These are phyloP conservation scores for Enteromius mattozi DNA, from an alignment of 2,797 vertebrate species.

Conservation along the genomic window DNA sequence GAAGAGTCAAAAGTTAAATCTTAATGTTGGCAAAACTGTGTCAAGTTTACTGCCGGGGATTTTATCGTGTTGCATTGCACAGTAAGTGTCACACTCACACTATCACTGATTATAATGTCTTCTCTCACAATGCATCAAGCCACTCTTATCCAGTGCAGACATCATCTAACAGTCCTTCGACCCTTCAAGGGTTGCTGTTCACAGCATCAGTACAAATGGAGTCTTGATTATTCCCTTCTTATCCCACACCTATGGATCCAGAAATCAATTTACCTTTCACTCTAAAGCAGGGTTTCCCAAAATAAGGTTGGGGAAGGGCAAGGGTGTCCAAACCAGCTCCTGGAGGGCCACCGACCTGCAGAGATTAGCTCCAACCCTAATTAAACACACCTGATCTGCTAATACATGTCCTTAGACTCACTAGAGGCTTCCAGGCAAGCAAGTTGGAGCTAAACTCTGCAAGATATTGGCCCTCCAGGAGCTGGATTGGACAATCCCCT, in stretches of 20 bases:
- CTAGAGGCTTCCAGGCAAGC: not conserved
- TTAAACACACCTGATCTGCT: not conserved
- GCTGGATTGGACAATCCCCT: not conserved
- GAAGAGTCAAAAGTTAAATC: conserved; percentile 4
- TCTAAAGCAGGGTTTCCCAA: not conserved
- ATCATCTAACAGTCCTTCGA: not conserved
- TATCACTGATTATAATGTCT: not conserved
- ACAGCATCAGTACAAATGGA: not conserved
- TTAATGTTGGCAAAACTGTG: conserved; percentile 3
- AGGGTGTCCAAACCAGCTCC: not conserved
- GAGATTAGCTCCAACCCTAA: not conserved
- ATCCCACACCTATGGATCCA: not conserved
- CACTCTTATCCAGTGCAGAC: not conserved
- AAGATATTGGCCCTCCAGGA: not conserved
- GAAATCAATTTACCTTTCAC: conserved; percentile 6
- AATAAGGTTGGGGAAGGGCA: not conserved
- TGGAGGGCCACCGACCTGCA: not conserved
- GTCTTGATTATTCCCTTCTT: not conserved
- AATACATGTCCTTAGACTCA: not conserved
- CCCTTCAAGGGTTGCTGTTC: not conserved
- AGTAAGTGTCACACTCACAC: not conserved
- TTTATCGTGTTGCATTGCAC: not conserved
- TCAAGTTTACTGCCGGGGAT: not conserved
- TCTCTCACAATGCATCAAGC: not conserved
- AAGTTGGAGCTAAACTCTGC: not conserved